Evolutionary conservation across 2,888 invertebrate genomes (phyloP), one percentile per base, ranked within the genome.

Genomic region (Geophilus truncorum): DNA sequence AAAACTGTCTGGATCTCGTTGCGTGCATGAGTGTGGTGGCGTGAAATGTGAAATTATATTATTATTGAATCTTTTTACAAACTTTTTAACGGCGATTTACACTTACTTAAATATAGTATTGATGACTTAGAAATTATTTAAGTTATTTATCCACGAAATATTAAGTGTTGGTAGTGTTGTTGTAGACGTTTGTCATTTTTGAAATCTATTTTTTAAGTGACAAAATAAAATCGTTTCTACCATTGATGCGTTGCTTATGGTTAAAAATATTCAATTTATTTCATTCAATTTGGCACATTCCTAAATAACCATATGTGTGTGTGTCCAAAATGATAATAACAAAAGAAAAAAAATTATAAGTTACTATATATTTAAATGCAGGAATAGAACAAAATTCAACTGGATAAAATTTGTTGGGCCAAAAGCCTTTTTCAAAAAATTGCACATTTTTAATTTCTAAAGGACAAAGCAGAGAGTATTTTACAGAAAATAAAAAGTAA

Each of bases 181-280:
- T 18, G 40, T 40, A 40, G 40, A n/a, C 4, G 15, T n/a, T 18
- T n/a, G 23, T 21, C 23, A 70, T 70, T 70, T 28, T 70, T 25
- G 9, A 28, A 25, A 23, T 70, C 21, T n/a, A 62, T 10, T 70
- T 2, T 28, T 70, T 1, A 25, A 70, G 12, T 25, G 18, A 1
- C 1, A 7, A 51, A 70, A 25, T 25, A 70, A 28, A 70, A 62
- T 21, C 0, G 6, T 25, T 25, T 1, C 4, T 12, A 70, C 28
- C 1, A 70, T 70, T 70, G 28, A 28, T 70, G 28, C 4, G 25
- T 70, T 23, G 5, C 15, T 23, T 45, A n/a, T 70, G 70, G 70
- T 70, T 70, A 70, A 70, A 70, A 70, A 70, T 70, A 70, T 70
- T 70, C 70, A 70, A 70, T 70, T 70, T 28, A 70, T 70, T 70